These are phyloP conservation scores for Cricetomys ansorgei DNA, from an alignment of 2,113 vertebrate species.

Conservation along the genomic window DNA sequence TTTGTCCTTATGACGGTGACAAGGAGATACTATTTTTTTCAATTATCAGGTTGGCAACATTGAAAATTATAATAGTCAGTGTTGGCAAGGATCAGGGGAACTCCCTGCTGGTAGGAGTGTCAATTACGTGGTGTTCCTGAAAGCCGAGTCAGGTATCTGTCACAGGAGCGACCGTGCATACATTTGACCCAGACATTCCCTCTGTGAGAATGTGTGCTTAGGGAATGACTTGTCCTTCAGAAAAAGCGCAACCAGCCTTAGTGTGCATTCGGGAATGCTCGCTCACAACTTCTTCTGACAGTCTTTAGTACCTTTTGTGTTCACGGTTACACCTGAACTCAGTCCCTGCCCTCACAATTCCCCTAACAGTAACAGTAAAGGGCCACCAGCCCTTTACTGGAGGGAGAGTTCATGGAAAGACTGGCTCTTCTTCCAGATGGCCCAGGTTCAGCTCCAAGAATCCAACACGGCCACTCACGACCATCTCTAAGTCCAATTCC, in stretches of 20 bases:
- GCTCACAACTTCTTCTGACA: neutral
- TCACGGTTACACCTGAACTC: neutral
- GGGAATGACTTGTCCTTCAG: neutral
- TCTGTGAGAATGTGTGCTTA: neutral
- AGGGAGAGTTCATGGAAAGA: neutral
- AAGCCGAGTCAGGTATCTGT: neutral
- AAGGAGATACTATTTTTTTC: neutral
- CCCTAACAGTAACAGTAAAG: neutral
- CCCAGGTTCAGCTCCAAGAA: neutral
- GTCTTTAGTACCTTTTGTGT: neutral
- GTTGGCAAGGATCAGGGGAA: neutral
- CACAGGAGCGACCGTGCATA: neutral
- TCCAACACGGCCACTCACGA: neutral
- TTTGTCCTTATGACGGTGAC: neutral
- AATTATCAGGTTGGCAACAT: slow-evolving; percentile 2
- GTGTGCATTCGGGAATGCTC: too few species aligned
- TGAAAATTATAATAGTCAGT: neutral
- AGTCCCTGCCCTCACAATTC: neutral
- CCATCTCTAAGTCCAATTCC: neutral
- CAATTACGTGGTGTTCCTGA: neutral
- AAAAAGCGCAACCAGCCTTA: neutral
- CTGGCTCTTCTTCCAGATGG: neutral
- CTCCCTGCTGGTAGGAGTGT: neutral
- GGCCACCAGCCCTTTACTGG: neutral
- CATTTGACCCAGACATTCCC: neutral